A percentile compares a stretch with the other conserved stretches of the same genome.
phyloP scores from a whole-genome alignment of 30 jellyfish, hydroid and myxozoan genomes.

The Catostylus mosaicus region DNA sequence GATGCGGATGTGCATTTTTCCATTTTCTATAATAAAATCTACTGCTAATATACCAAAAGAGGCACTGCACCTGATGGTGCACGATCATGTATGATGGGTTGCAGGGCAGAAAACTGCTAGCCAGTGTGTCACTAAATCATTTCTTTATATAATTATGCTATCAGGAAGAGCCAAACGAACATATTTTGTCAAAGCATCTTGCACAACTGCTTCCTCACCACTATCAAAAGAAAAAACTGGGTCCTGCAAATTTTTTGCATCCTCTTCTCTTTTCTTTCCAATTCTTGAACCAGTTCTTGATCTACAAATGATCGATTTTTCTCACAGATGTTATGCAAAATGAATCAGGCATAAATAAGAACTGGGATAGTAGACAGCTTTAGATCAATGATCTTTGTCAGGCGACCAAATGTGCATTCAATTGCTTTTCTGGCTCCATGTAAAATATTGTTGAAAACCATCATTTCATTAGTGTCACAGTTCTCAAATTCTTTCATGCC shows the following conservation, averaged over 20 bases:
- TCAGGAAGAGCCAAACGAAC: slow-evolving; percentile 41
- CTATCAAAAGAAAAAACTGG: slow-evolving; percentile 51
- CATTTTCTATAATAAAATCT: too few relatives aligned
- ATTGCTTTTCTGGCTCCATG: slow-evolving; percentile 68
- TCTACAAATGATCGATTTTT: slow-evolving; percentile 46
- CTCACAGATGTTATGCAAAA: slow-evolving; percentile 63
- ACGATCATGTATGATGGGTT: too few relatives aligned
- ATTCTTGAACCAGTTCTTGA: slow-evolving; percentile 12
- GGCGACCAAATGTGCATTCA: slow-evolving; percentile 72
- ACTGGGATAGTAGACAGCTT: slow-evolving; percentile 56
- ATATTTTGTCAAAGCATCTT: slow-evolving; percentile 42
- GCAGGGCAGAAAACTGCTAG: too few relatives aligned
- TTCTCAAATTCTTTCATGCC: slow-evolving; percentile 66
- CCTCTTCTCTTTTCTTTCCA: slow-evolving; percentile 38
- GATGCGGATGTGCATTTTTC: too few relatives aligned
- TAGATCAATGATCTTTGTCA: slow-evolving; percentile 58
- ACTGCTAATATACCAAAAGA: too few relatives aligned
- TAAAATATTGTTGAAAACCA: slow-evolving; percentile 57
- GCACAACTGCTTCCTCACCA: slow-evolving; percentile 35
- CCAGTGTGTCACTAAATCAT: slow-evolving; percentile 5
- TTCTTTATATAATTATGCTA: slow-evolving; percentile 19
- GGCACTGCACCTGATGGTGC: too few relatives aligned
- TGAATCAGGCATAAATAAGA: slow-evolving; percentile 59
- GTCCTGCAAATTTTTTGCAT: slow-evolving; percentile 37
- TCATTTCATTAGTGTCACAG: slow-evolving; percentile 46